Conservation (phyloP, 2,888 invertebrate species). For the Linnaemya vulpina region DNA sequence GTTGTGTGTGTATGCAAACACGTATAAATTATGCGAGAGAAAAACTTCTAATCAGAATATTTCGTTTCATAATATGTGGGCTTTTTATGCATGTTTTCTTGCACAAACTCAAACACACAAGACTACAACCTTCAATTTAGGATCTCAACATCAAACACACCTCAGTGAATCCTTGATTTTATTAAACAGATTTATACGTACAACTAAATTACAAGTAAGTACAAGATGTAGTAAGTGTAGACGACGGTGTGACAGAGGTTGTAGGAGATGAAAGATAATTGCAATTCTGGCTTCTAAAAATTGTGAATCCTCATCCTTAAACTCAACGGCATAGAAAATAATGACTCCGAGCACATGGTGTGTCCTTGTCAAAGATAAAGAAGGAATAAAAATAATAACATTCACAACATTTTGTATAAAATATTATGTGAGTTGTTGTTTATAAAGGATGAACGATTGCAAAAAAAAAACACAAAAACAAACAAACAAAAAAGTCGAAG, state of each 20-base stretch:
- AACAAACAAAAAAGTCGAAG: slow-evolving; percentile 2
- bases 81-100: slow-evolving; percentile 21
- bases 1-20: background rate
- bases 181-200: slow-evolving; percentile 34
- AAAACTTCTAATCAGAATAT: slow-evolving; percentile 36
- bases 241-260: slow-evolving; percentile 4
- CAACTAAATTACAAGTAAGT: slow-evolving; percentile 12
- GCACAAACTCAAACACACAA: background rate
- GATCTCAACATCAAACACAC: slow-evolving; percentile 46
- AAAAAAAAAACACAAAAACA: background rate
- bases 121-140: slow-evolving; percentile 40
- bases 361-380: slow-evolving; percentile 59
- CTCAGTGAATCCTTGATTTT: slow-evolving; percentile 55
- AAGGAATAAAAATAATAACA: slow-evolving; percentile 31
- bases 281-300: slow-evolving; percentile 43
- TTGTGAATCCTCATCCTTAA: slow-evolving; percentile 32
- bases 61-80: slow-evolving; percentile 17
- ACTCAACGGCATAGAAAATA: slow-evolving; percentile 46
- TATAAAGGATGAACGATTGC: slow-evolving; percentile 38
- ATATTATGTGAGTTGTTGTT: slow-evolving; percentile 48
- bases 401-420: slow-evolving; percentile 39
- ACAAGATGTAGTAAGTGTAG: slow-evolving; percentile 16
- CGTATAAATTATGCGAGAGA: slow-evolving; percentile 19
- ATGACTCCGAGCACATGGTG: slow-evolving; percentile 61
- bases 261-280: slow-evolving; percentile 50